A percentile compares a stretch with the other conserved stretches of the same genome.
phyloP scores from a whole-genome alignment of 1,140 invertebrate species.

The Caenorhabditis remanei region DNA sequence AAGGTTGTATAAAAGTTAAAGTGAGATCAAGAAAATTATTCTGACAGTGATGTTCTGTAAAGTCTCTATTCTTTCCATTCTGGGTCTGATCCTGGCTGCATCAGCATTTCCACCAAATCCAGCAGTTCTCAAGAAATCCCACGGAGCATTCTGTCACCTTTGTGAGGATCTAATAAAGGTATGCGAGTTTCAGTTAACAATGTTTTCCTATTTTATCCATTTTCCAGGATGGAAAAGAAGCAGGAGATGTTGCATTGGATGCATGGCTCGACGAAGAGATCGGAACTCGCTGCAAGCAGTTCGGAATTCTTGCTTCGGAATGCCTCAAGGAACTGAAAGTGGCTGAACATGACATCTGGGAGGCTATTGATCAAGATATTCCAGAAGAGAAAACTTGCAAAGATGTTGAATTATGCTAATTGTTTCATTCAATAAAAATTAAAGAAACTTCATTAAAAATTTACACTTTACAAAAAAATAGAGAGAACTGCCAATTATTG shows the following conservation, averaged over 20 bases:
- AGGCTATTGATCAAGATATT: slow-evolving; percentile 17
- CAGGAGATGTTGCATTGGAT: slow-evolving; percentile 2
- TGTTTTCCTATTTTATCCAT: not conserved
- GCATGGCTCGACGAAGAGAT: slow-evolving; percentile 3
- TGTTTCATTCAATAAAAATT: not conserved
- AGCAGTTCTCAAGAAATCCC: not conserved
- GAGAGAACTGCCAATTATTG: not conserved
- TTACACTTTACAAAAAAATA: not conserved
- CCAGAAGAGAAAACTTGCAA: slow-evolving; percentile 36
- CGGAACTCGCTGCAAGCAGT: slow-evolving; percentile 1
- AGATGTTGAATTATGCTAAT: slow-evolving; percentile 1
- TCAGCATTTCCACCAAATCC: not conserved
- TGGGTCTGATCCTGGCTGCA: not conserved
- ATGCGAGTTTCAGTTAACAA: not conserved
- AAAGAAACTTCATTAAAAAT: not conserved
- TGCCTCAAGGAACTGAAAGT: slow-evolving; percentile 17
- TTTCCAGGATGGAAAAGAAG: slow-evolving; percentile 15
- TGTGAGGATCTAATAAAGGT: slow-evolving; percentile 3
- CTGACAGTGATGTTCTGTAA: not conserved
- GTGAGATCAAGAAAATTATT: not conserved
- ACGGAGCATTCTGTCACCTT: slow-evolving; percentile 31
- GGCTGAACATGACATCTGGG: slow-evolving; percentile 8
- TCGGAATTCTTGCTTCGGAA: not conserved
- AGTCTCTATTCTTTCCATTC: not conserved
- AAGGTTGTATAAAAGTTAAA: not conserved